phyloP scores from a whole-genome alignment of 2,113 vertebrate species.

The Tupaia tana region DNA sequence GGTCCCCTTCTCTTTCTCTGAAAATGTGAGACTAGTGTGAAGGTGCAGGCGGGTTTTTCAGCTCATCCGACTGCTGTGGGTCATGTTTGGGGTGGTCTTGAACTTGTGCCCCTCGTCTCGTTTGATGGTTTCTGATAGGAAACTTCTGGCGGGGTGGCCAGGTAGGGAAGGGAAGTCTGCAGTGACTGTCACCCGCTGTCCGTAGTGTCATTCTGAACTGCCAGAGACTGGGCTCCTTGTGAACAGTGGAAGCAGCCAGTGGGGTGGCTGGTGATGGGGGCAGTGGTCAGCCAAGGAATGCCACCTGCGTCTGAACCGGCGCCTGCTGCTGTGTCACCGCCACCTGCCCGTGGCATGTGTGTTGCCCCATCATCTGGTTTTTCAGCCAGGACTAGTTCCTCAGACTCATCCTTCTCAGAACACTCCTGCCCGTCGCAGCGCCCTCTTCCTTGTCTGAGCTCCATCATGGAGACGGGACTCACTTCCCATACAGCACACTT shows the following conservation, averaged over 20 bases:
- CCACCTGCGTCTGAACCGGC: not conserved
- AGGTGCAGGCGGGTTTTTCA: not conserved
- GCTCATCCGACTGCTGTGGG: not conserved
- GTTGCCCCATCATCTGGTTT: slow-evolving; percentile 62
- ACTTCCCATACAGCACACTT: not conserved
- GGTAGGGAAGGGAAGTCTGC: not conserved
- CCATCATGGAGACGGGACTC: not conserved
- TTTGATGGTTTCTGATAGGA: not conserved
- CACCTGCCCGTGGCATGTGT: not conserved
- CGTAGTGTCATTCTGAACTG: not conserved
- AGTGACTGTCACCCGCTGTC: not conserved
- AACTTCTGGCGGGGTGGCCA: not conserved
- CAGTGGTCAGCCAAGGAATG: not conserved
- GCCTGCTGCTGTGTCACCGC: not conserved
- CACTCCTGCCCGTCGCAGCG: slow-evolving; percentile 3
- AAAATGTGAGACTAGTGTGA: slow-evolving; percentile 21
- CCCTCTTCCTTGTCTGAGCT: not conserved
- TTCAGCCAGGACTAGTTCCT: slow-evolving; percentile 59
- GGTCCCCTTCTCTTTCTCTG: not conserved
- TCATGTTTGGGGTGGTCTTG: slow-evolving; percentile 20
- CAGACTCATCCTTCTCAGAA: not conserved
- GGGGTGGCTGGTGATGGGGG: not conserved
- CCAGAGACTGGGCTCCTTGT: not conserved
- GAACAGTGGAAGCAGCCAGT: not conserved
- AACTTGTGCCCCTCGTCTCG: not conserved